A percentile compares a stretch with the other conserved stretches of the same genome.
phyloP scores from a whole-genome alignment of 1,140 invertebrate species.

The Lanistes nyassanus region DNA sequence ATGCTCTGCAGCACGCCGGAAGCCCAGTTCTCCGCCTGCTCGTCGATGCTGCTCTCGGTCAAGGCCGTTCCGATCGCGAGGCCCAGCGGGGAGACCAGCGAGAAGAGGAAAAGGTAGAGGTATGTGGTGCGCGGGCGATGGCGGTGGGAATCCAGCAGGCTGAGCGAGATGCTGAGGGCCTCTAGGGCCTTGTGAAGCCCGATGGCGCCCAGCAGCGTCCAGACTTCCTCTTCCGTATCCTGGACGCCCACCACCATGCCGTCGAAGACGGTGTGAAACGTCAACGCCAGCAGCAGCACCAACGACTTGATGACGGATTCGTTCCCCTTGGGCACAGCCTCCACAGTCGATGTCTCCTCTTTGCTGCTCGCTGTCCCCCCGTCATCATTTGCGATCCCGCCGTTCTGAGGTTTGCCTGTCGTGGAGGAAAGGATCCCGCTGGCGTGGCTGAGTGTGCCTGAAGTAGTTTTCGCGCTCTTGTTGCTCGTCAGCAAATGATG shows the following conservation, averaged over 20 bases:
- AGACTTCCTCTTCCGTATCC: slow-evolving; percentile 71
- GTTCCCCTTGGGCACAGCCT: slow-evolving; percentile 33
- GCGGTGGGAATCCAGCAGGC: slow-evolving; percentile 71
- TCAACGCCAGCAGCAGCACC: slow-evolving; percentile 41
- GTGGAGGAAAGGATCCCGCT: not conserved
- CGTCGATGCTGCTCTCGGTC: slow-evolving; percentile 45
- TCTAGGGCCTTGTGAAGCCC: slow-evolving; percentile 80
- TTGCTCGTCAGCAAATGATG: no score
- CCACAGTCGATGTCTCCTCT: slow-evolving; percentile 19
- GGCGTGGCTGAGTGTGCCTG: no score
- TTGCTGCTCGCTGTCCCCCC: slow-evolving; percentile 14
- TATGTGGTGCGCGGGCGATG: slow-evolving; percentile 67
- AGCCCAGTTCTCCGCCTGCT: slow-evolving; percentile 46
- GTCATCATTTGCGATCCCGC: not conserved
- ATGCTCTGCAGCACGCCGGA: slow-evolving; percentile 72
- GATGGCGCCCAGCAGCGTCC: slow-evolving; percentile 74
- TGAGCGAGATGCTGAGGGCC: slow-evolving; percentile 79
- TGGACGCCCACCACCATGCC: slow-evolving; percentile 42
- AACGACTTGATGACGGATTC: slow-evolving; percentile 39
- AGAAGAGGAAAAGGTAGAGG: slow-evolving; percentile 66
- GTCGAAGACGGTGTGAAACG: slow-evolving; percentile 46
- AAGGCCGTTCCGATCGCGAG: slow-evolving; percentile 72
- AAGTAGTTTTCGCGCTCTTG: no score
- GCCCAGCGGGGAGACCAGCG: slow-evolving; percentile 75
- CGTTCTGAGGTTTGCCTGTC: not conserved